Evolutionary conservation across 2,888 invertebrate genomes (phyloP).

Genomic region (Microdon myrmicae): DNA sequence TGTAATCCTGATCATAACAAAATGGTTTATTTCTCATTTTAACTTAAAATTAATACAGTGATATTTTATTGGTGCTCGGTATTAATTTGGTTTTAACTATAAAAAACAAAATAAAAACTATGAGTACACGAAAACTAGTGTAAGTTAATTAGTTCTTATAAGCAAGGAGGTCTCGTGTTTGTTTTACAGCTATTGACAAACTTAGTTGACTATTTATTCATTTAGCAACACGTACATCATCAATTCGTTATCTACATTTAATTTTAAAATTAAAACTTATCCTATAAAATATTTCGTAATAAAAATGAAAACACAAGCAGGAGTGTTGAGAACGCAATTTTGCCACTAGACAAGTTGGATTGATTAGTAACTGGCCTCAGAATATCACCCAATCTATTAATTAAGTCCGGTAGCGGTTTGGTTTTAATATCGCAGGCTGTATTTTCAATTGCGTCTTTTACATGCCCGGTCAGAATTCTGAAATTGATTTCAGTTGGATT

Average conservation of each 20-base stretch:
- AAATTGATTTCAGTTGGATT: conserved; percentile 76
- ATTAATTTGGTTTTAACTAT: too few relatives aligned
- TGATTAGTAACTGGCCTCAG: conserved; percentile 64
- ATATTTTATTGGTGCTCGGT: too few relatives aligned
- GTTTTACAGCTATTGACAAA: too few relatives aligned
- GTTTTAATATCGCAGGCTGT: conserved; percentile 76
- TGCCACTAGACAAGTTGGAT: conserved; percentile 31
- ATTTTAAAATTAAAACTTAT: conserved; percentile 33
- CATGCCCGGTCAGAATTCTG: conserved; percentile 75
- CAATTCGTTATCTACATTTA: conserved; percentile 36
- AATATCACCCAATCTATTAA: conserved; percentile 70
- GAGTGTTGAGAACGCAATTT: conserved; percentile 1
- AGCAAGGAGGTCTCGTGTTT: too few relatives aligned
- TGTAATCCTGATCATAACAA: too few relatives aligned
- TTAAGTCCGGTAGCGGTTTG: conserved; percentile 70
- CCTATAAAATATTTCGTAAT: conserved; percentile 17
- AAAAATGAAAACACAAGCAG: conserved; percentile 16
- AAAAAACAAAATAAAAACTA: too few relatives aligned
- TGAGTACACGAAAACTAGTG: too few relatives aligned
- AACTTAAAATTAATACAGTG: too few relatives aligned
- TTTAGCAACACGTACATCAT: conserved; percentile 53
- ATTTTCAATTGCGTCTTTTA: conserved; percentile 76
- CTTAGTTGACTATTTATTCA: too few relatives aligned
- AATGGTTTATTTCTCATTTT: too few relatives aligned
- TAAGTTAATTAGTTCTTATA: too few relatives aligned